A percentile compares a stretch with the other conserved stretches of the same genome.
These are phyloP conservation scores for Metaphire vulgaris DNA, from an alignment of 1,140 invertebrate genomes.

Conservation along the genomic window DNA sequence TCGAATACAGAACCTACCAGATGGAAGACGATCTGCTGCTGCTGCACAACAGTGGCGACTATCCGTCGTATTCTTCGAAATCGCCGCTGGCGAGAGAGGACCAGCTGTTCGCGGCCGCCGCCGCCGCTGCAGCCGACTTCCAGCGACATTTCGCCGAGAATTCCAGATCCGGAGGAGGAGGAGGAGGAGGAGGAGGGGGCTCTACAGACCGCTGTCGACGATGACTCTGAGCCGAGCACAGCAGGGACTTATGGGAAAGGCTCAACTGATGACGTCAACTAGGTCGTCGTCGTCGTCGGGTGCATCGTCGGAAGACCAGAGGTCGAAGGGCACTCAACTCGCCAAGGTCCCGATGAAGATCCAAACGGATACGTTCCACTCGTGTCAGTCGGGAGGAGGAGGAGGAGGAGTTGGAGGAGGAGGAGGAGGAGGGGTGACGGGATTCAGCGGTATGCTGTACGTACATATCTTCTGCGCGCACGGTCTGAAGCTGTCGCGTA, in stretches of 20 bases:
- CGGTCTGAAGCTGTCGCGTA: constrained; percentile 66
- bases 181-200: too few species aligned
- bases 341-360: constrained; percentile 48
- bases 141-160: too few species aligned
- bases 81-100: too few species aligned
- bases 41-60: too few species aligned
- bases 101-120: too few species aligned
- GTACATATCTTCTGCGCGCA: constrained; percentile 75
- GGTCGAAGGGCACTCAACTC: constrained; percentile 44
- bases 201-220: not conserved
- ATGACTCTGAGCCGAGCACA: not conserved
- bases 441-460: not conserved
- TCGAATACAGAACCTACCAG: constrained; percentile 58
- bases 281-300: constrained; percentile 65
- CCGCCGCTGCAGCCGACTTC: too few species aligned
- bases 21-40: constrained; percentile 63
- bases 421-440: constrained; percentile 49
- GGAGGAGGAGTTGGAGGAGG: constrained; percentile 33
- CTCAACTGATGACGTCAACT: too few species aligned
- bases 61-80: too few species aligned
- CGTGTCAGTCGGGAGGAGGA: constrained; percentile 35
- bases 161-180: too few species aligned
- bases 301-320: constrained; percentile 45
- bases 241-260: not conserved
- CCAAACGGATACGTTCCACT: constrained; percentile 46